These are phyloP conservation scores for Drosophila neoperkinsi DNA, from an alignment of 2,888 invertebrate species.

Conservation along the genomic window DNA sequence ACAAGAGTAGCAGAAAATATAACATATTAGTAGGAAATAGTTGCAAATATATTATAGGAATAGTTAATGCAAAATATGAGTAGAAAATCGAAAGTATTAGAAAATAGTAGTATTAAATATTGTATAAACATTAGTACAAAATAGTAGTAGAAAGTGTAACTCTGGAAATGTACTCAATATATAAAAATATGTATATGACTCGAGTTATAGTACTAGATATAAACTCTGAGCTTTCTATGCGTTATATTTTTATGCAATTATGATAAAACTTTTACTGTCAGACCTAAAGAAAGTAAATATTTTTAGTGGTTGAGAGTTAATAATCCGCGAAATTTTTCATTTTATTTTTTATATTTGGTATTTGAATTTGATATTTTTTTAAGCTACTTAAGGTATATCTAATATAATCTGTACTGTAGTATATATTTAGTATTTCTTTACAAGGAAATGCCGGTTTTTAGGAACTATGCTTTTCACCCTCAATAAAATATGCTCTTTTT, in stretches of 20 bases:
- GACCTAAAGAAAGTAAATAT: too few species aligned
- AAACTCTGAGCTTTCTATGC: too few species aligned
- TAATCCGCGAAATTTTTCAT: too few species aligned
- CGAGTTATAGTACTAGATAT: too few species aligned
- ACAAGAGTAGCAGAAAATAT: background rate
- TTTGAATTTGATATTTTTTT: too few species aligned
- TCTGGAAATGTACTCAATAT: background rate
- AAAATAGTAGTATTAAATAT: background rate
- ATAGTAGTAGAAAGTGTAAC: background rate
- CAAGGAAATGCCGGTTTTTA: background rate
- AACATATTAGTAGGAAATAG: background rate
- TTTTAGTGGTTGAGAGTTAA: too few species aligned
- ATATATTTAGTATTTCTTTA: too few species aligned
- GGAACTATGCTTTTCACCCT: background rate
- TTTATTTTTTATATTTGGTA: too few species aligned
- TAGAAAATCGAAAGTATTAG: background rate
- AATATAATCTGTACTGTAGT: background rate
- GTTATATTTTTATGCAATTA: too few species aligned
- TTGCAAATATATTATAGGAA: background rate
- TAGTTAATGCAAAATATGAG: background rate
- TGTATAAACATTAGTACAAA: background rate
- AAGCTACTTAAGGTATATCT: background rate
- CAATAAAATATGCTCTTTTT: background rate
- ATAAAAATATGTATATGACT: too few species aligned
- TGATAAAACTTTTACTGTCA: too few species aligned